phyloP scores from a whole-genome alignment of 2,797 vertebrate genomes.

The Streptopelia turtur region DNA sequence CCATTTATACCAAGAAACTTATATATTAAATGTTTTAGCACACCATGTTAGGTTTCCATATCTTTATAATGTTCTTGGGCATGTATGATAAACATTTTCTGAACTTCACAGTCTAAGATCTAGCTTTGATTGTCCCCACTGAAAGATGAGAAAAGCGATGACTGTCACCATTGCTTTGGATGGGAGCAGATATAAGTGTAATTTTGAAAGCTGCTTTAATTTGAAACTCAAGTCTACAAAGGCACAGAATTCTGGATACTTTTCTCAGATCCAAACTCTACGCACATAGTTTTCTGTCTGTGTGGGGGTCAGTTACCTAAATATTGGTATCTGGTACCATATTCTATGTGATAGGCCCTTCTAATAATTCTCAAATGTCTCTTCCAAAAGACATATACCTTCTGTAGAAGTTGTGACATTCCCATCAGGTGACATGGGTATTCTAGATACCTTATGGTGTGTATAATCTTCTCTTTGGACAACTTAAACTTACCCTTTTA shows the following conservation, averaged over 20 bases:
- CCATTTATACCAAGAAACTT: background rate
- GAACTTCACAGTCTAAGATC: background rate
- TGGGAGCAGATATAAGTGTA: background rate
- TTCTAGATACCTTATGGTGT: background rate
- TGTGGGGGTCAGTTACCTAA: background rate
- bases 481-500: background rate
- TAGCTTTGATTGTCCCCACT: background rate
- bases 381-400: background rate
- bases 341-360: background rate
- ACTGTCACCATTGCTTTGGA: background rate
- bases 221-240: background rate
- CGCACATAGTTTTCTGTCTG: background rate
- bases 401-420: background rate
- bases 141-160: background rate
- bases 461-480: background rate
- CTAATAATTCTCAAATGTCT: background rate
- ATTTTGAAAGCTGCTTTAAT: background rate
- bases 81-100: background rate
- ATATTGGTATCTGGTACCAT: background rate
- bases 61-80: background rate
- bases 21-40: background rate
- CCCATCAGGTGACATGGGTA: background rate
- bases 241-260: background rate
- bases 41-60: background rate
- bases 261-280: background rate